Evolutionary conservation across 1,140 invertebrate genomes (phyloP).

Genomic region (Hycleus phaleratus): DNA sequence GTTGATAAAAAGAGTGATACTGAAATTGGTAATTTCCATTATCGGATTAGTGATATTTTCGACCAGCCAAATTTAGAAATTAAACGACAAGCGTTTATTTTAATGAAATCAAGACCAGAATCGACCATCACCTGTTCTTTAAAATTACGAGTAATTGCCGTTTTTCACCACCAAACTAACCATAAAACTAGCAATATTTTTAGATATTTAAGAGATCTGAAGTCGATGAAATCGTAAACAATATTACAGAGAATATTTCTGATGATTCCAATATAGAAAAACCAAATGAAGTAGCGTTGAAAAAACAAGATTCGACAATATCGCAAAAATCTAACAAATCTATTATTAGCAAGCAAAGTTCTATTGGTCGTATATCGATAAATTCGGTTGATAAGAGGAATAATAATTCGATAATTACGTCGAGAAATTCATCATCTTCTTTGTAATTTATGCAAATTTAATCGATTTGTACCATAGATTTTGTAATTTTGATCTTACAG

Average conservation of each 20-base stretch:
- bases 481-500: too few relatives aligned
- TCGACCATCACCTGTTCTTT: conserved; percentile 6
- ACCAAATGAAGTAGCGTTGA: background rate
- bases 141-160: conserved; percentile 2
- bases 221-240: too few relatives aligned
- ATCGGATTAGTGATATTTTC: conserved; percentile 61
- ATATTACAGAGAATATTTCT: too few relatives aligned
- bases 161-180: background rate
- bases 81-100: conserved; percentile 1
- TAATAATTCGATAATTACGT: background rate
- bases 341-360: background rate
- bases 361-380: background rate
- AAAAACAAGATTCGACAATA: background rate
- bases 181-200: too few relatives aligned
- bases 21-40: conserved; percentile 62
- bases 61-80: conserved; percentile 61
- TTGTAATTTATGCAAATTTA: too few relatives aligned
- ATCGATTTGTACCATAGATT: too few relatives aligned
- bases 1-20: conserved; percentile 70
- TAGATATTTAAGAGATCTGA: too few relatives aligned
- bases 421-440: too few relatives aligned
- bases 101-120: background rate
- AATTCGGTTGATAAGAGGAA: background rate
- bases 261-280: too few relatives aligned
- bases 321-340: background rate